Evolutionary conservation across 2,797 vertebrate genomes (phyloP), one percentile per base, ranked within the genome.

Genomic region (Choloepus didactylus): DNA sequence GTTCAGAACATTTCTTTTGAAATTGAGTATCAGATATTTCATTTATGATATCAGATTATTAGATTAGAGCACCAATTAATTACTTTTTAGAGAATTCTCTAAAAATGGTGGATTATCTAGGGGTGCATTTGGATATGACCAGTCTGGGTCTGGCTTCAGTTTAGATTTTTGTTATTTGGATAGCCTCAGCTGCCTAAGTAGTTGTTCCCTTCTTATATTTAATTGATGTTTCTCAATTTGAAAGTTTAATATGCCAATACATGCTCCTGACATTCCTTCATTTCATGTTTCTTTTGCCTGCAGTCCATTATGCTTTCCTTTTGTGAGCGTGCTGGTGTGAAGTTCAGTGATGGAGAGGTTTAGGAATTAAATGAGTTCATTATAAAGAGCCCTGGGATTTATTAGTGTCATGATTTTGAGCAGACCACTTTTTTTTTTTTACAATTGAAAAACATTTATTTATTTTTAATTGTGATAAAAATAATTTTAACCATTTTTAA

Each of bases 101-200:
- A 3, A 2, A 56, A 76, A 38, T 3, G 59, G 5, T 77, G 29
- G 44, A n/a, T 51, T 54, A 35, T 25, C 5, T 73, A 0, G 18
- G 54, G 59, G 19, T 84, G 2, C 9, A 0, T 67, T 29, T 31
- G 1, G 31, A 67, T 94, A 35, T 12, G 5, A 41, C 25, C 62
- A n/a, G 14, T 0, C 0, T 44, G 31, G 23, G 7, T 75, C 73
- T 66, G 6, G 14, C 67, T 89, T 96, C 66, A 93, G 69, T 38
- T 44, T 35, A 27, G 4, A 12, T 56, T 82, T 76, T 60, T 93
- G 19, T 92, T 44, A 82, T 80, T 91, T 64, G 89, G 73, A 83
- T 67, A 96, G 79, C 19, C 93, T 87, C 85, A 97, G 93, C 94
- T 98, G 70, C 87, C 75, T 94, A 49, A 76, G 51, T 87, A 83